Percentiles rank a stretch among this genome's conserved stretches.
phyloP scores from a whole-genome alignment of 2,113 vertebrate species.

The Noturus placidus region DNA sequence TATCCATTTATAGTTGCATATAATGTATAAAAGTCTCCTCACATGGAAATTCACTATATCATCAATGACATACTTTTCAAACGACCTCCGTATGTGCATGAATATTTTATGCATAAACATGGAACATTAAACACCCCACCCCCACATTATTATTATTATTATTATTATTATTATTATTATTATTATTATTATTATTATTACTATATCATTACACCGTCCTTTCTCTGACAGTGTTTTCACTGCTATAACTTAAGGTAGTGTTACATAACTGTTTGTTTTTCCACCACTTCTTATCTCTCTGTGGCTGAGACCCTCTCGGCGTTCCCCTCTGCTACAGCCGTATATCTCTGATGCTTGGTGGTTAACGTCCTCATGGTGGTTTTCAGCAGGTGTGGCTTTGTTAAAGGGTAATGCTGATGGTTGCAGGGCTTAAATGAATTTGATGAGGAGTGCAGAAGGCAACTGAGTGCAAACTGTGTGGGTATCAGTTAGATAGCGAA shows the following conservation, averaged over 20 bases:
- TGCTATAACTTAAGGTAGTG: conserved; percentile 26
- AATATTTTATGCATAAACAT: not conserved
- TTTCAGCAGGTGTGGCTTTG: conserved; percentile 68
- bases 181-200: no score
- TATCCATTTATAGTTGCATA: not conserved
- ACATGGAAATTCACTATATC: not conserved
- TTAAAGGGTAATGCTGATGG: conserved; percentile 35
- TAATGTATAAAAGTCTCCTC: not conserved
- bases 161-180: no score
- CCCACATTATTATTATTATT: not conserved
- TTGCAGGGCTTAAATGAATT: conserved; percentile 48
- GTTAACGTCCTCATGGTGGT: conserved; percentile 72
- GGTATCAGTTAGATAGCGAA: conserved; percentile 61
- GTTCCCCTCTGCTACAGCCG: conserved; percentile 55
- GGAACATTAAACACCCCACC: not conserved
- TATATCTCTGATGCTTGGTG: conserved; percentile 64
- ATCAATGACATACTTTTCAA: not conserved
- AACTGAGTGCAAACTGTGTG: conserved; percentile 48
- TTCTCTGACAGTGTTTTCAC: conserved; percentile 4
- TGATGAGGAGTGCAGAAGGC: conserved; percentile 62
- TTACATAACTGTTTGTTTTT: conserved; percentile 56
- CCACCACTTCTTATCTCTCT: conserved; percentile 50
- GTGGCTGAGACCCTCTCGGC: conserved; percentile 45
- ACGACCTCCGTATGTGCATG: not conserved
- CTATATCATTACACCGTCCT: not conserved